phyloP scores from a whole-genome alignment of 1,140 invertebrate species.

The Anoplolepis gracilipes region DNA sequence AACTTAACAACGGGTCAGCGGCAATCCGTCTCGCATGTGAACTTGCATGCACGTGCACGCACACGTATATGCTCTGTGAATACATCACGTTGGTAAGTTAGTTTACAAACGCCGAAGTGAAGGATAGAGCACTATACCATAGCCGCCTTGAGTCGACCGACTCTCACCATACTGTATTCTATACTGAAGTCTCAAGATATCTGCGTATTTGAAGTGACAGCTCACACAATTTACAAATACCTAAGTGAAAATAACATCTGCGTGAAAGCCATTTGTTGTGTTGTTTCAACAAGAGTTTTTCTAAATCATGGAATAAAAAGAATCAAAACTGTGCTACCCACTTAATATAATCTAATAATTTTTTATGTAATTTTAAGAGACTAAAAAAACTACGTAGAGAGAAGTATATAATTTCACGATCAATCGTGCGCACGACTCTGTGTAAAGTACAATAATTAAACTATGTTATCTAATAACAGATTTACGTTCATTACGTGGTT shows the following conservation, averaged over 20 bases:
- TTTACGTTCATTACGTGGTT: slow-evolving; percentile 35
- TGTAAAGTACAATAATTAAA: slow-evolving; percentile 46
- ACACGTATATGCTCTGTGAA: slow-evolving; percentile 31
- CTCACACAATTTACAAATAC: slow-evolving; percentile 3
- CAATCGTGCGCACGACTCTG: not conserved
- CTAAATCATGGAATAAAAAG: not conserved
- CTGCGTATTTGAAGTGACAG: not conserved
- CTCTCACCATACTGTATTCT: not conserved
- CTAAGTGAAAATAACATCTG: not conserved
- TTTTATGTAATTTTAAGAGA: not conserved
- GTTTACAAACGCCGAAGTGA: slow-evolving; percentile 67
- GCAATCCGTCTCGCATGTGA: slow-evolving; percentile 67
- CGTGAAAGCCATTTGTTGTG: not conserved
- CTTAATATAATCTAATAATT: not conserved
- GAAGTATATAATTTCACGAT: slow-evolving; percentile 4
- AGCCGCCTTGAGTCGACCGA: slow-evolving; percentile 4
- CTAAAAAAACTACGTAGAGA: not conserved
- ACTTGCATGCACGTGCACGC: slow-evolving; percentile 32
- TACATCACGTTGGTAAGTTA: slow-evolving; percentile 42
- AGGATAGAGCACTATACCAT: slow-evolving; percentile 60
- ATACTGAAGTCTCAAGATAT: slow-evolving; percentile 18
- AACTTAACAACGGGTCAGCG: slow-evolving; percentile 72
- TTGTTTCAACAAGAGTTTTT: not conserved
- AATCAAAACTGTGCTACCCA: not conserved
- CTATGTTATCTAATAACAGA: slow-evolving; percentile 12